Evolutionary conservation across 2,797 vertebrate species (phyloP), one percentile per base, ranked within the genome.

Genomic region (Peromyscus eremicus): DNA sequence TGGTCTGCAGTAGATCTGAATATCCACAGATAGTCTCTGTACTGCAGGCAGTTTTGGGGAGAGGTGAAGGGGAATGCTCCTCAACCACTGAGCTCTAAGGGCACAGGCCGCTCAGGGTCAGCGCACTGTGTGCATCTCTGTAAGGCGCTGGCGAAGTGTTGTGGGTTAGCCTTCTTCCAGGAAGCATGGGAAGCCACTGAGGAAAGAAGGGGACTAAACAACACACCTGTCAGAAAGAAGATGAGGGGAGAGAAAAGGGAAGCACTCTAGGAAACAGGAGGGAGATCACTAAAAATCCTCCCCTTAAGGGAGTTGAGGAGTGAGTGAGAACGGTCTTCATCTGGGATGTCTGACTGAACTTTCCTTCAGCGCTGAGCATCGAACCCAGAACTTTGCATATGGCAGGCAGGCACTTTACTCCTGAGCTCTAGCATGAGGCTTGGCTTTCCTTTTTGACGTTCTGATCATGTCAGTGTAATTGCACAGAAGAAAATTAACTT

Each of bases 191-290:
- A 75, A 79, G 37, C 34, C 57, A 46, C 62, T 55, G 49, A 55
- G 84, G 66, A 95, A 37, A 84, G 75, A 94, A 70, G 70, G 40
- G 64, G 60, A 49, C 49, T 70, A 66, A 94, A 80, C 29, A 83
- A 19, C 23, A 46, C 43, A 86, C 57, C 34, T 80, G 27, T 11
- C 43, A 9, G 49, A 79, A 68, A 66, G 60, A 89, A 62, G 62
- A 82, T 25, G 14, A 94, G 92, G 70, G 66, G 66, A 73, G 60
- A 95, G 62, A 91, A 49, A 32, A 77, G 94, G 52, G 75, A 84
- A 29, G 19, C 3, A 10, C n/a, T 29, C 66, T 71, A 60, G n/a
- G 43, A 95, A 94, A 66, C 4, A 34, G 60, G 68, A 94, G 89
- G 52, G 79, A 85, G 25, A 66, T 52, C 34, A 25, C 25, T 81